Conservation (phyloP, 2,113 vertebrate species). For the Nansenia antarctica region DNA sequence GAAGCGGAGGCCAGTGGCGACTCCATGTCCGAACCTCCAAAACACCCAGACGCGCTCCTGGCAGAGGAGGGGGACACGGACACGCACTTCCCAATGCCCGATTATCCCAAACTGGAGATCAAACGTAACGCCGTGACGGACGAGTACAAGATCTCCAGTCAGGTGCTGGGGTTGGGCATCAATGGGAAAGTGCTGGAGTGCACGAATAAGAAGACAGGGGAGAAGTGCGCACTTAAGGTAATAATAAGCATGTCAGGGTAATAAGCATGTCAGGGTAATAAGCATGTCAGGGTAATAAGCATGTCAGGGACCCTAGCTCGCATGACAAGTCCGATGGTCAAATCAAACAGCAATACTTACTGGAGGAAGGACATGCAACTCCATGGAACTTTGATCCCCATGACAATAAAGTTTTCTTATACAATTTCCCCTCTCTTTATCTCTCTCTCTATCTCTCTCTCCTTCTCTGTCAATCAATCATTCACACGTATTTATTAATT, state of each 20-base stretch:
- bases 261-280: not conserved
- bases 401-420: no score
- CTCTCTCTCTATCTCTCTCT: no score
- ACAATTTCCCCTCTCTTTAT: no score
- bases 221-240: conserved; percentile 97
- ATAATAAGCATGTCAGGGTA: not conserved
- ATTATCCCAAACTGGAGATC: conserved; percentile 81
- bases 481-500: no score
- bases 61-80: conserved; percentile 18
- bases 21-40: not conserved
- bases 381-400: no score
- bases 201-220: conserved; percentile 85
- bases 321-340: no score
- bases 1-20: conserved; percentile 50
- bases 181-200: conserved; percentile 97
- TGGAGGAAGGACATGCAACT: no score
- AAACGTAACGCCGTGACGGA: conserved; percentile 95
- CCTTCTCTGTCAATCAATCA: no score
- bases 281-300: no score
- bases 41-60: conserved; percentile 1
- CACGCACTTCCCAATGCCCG: conserved; percentile 64
- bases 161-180: conserved; percentile 94
- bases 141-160: conserved; percentile 92
- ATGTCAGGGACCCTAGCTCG: no score
- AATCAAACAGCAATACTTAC: no score